Evolutionary conservation across 1,140 invertebrate species (phyloP).

Genomic region (Latrodectus geometricus): DNA sequence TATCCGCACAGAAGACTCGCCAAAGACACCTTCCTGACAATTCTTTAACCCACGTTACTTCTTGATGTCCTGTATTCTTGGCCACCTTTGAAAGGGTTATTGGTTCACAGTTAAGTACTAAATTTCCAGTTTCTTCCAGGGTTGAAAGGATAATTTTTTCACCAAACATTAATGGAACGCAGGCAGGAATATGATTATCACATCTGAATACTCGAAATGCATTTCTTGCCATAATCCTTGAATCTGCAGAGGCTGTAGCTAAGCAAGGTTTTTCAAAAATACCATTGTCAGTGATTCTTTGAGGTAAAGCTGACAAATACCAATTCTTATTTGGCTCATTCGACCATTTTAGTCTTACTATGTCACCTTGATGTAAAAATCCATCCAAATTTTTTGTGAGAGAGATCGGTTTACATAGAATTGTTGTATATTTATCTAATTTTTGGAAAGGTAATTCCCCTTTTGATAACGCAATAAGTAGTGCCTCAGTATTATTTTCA

Average conservation of each 20-base stretch:
- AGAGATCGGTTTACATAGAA: neutral
- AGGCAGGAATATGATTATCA: constrained; percentile 1
- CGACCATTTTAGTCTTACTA: constrained; percentile 25
- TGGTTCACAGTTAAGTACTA: constrained; percentile 5
- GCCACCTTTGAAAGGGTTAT: neutral
- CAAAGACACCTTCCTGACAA: constrained; percentile 1
- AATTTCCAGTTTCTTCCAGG: neutral
- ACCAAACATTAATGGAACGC: constrained; percentile 22
- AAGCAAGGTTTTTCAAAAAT: constrained; percentile 17
- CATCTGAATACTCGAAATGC: constrained; percentile 25
- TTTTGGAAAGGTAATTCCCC: constrained; percentile 23
- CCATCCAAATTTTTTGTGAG: constrained; percentile 31
- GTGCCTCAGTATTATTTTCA: constrained; percentile 2
- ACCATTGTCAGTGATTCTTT: neutral
- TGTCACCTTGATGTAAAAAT: constrained; percentile 36
- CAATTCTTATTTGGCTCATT: neutral
- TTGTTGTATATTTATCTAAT: constrained; percentile 1
- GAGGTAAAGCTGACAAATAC: constrained; percentile 23
- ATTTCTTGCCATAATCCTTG: constrained; percentile 6
- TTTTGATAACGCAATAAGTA: neutral
- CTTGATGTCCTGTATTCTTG: constrained; percentile 1
- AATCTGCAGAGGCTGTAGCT: constrained; percentile 10
- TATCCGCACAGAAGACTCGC: neutral
- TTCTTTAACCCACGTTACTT: constrained; percentile 26
- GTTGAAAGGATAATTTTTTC: constrained; percentile 14